Base-by-base conservation (phyloP, 2,888 invertebrate species). In the Sinopyrophorus schimmeli region DNA sequence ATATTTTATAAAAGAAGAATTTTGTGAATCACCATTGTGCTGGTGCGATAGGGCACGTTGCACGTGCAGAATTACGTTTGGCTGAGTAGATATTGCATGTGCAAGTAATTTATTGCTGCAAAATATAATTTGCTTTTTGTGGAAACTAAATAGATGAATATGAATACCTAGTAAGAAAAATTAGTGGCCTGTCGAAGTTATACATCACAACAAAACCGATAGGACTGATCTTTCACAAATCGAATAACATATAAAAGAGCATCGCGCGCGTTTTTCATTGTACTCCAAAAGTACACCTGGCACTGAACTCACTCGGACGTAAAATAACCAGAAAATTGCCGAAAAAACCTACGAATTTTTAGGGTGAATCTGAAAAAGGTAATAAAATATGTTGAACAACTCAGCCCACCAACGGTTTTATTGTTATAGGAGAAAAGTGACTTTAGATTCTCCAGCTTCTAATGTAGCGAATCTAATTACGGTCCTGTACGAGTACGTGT, bases 321-420 rank as follows among this genome's bases (percentile, higher is more conserved):
- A 61, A 71, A 71, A 71, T 71, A 63, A 65, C 64, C 68, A 66
- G 70, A 71, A 71, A 71, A 71, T 71, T 70, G 64, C 59, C 44
- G 65, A 65, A 65, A 64, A 56, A 56, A 51, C 52, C 41, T 42
- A 40, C 49, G 21, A 51, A 53, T 57, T 54, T 60, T 62, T 65
- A 58, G 61, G 62, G 66, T 66, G 65, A 63, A 64, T 62, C 60
- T 49, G 56, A 64, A 67, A 63, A 65, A 58, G 60, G 66, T 59
- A 64, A 67, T 68, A 66, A 69, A 66, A 67, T 65, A 62, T 64
- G 62, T 59, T 59, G 57, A 58, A 55, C 57, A 55, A 47, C 42
- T 49, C 57, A 55, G 63, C 60, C 63, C 62, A 63, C 63, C 63
- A 38, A 46, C 49, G 53, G 53, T 42, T 39, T 32, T 40, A 53